A percentile compares a stretch with the other conserved stretches of the same genome.
Conservation (phyloP, 2,797 vertebrate species). For the Australoheros facetus region DNA sequence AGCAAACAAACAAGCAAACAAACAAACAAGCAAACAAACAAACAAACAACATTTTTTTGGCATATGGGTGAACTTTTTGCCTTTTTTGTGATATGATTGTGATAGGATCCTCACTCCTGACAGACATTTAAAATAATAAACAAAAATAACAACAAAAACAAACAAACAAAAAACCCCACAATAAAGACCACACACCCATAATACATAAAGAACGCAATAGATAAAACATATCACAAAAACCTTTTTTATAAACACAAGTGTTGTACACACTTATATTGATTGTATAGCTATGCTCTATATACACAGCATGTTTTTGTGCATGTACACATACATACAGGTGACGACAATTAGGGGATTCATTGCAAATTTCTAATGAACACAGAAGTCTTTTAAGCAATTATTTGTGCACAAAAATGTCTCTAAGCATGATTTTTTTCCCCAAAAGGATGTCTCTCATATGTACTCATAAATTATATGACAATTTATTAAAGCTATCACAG, state of each 20-base stretch:
- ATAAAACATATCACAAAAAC: background rate
- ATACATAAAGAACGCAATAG: background rate
- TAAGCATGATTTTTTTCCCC: background rate
- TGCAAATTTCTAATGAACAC: background rate
- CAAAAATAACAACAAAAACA: background rate
- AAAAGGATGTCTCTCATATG: background rate
- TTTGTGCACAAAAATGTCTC: background rate
- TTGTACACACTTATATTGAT: background rate
- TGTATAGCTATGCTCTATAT: background rate
- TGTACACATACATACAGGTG: background rate
- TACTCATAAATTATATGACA: background rate
- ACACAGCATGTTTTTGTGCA: background rate
- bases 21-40: background rate
- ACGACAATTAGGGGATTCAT: background rate
- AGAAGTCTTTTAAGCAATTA: background rate
- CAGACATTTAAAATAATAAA: background rate
- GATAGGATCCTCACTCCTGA: background rate
- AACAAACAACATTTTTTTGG: background rate
- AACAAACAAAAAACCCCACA: too few species aligned
- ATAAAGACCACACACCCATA: too few species aligned
- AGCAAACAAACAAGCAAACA: background rate
- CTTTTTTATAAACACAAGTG: background rate
- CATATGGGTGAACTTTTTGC: background rate
- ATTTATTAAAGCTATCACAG: background rate
- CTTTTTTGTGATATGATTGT: background rate